Conservation (phyloP, 2,888 invertebrate genomes). For the Hylaea fasciaria region DNA sequence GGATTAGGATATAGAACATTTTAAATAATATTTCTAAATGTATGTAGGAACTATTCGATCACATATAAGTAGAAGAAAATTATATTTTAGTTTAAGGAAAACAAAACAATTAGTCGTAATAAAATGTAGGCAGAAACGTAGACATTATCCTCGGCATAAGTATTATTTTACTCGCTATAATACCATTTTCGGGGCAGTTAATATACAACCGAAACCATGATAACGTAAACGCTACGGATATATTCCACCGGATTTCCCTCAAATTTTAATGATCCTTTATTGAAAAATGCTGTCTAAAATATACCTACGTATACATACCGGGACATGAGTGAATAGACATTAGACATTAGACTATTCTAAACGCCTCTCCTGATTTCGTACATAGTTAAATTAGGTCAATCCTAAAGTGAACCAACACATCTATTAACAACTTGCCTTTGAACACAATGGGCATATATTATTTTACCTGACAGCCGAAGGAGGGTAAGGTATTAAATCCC, state of each 20-base stretch:
- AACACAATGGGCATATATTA: too few relatives aligned
- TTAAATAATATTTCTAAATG: too few relatives aligned
- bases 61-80: too few relatives aligned
- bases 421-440: too few relatives aligned
- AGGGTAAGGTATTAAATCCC: too few relatives aligned
- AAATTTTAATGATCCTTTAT: constrained; percentile 12
- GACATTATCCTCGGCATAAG: not conserved
- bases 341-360: too few relatives aligned
- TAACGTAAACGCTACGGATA: not conserved
- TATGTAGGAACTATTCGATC: too few relatives aligned
- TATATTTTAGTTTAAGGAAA: too few relatives aligned
- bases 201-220: not conserved
- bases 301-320: too few relatives aligned
- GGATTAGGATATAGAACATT: too few relatives aligned
- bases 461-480: too few relatives aligned
- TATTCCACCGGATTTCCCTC: constrained; percentile 8
- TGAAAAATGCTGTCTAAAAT: constrained; percentile 2
- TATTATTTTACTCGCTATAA: not conserved
- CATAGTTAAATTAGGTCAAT: not conserved
- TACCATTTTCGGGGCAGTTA: not conserved
- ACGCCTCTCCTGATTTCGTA: not conserved
- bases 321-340: too few relatives aligned
- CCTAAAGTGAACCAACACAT: not conserved
- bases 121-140: not conserved
- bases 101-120: not conserved